These are phyloP conservation scores for Hydrozoanthus gracilis DNA, from an alignment of 92 coral and sea anemone genomes.

Conservation along the genomic window DNA sequence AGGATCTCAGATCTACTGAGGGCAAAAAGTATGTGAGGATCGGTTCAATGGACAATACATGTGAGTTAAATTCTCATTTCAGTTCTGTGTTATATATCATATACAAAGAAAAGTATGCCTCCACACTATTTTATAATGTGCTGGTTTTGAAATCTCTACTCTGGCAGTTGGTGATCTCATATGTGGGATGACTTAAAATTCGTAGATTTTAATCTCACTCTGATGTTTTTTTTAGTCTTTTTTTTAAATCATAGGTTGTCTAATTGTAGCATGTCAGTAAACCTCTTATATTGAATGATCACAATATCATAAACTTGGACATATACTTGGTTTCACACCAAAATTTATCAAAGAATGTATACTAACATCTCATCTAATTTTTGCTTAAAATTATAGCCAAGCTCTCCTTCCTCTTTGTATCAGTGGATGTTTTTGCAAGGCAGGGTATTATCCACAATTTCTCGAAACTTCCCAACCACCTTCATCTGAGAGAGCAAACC, in stretches of 20 bases:
- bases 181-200: too few species aligned
- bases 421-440: constrained; percentile 41
- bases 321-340: neutral
- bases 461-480: constrained; percentile 30
- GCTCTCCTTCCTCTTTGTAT: constrained; percentile 40
- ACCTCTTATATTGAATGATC: too few species aligned
- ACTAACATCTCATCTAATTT: neutral
- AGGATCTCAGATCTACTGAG: constrained; percentile 1
- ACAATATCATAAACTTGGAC: too few species aligned
- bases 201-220: too few species aligned
- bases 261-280: too few species aligned
- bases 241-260: too few species aligned
- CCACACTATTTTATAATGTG: neutral
- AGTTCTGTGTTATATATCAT: neutral
- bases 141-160: too few species aligned
- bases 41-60: neutral
- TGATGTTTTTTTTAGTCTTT: too few species aligned
- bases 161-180: too few species aligned
- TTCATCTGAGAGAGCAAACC: constrained; percentile 39
- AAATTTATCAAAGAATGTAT: constrained; percentile 13
- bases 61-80: neutral
- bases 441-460: constrained; percentile 44
- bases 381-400: too few species aligned
- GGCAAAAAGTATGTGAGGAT: constrained; percentile 5
- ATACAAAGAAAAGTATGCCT: neutral